Conservation (phyloP, 2,113 vertebrate genomes). For the Aegotheles bennettii region DNA sequence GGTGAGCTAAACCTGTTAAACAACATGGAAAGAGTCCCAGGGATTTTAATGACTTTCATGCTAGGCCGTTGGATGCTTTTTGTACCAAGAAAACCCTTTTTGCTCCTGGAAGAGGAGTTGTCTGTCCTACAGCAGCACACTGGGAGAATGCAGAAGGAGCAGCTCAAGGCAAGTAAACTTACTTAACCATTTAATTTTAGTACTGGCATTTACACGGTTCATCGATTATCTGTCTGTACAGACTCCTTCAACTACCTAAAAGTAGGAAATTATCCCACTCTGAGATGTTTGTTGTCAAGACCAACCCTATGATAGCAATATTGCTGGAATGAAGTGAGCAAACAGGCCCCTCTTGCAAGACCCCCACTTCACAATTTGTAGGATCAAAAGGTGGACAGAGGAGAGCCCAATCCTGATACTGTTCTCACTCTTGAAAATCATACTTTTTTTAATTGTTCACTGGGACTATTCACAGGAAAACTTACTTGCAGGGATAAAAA, state of each 20-base stretch:
- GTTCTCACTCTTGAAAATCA: not conserved
- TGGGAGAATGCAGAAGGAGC: not conserved
- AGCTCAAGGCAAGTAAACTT: not conserved
- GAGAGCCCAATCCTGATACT: not conserved
- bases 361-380: not conserved
- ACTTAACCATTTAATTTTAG: slow-evolving; percentile 20
- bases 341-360: not conserved
- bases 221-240: not conserved
- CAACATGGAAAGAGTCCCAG: not conserved
- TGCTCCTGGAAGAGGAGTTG: not conserved
- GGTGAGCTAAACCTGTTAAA: not conserved
- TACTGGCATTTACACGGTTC: not conserved
- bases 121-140: not conserved
- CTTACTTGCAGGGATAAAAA: not conserved
- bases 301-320: not conserved
- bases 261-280: not conserved
- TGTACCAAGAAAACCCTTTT: not conserved
- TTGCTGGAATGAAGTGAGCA: not conserved
- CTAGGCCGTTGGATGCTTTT: not conserved
- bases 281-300: not conserved
- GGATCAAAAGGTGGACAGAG: not conserved
- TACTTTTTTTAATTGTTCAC: not conserved
- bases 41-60: not conserved
- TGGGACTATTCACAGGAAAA: not conserved
- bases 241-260: not conserved